Evolutionary conservation across 2,113 vertebrate species (phyloP), one percentile per base, ranked within the genome.

Genomic region (Brachirus orientalis): DNA sequence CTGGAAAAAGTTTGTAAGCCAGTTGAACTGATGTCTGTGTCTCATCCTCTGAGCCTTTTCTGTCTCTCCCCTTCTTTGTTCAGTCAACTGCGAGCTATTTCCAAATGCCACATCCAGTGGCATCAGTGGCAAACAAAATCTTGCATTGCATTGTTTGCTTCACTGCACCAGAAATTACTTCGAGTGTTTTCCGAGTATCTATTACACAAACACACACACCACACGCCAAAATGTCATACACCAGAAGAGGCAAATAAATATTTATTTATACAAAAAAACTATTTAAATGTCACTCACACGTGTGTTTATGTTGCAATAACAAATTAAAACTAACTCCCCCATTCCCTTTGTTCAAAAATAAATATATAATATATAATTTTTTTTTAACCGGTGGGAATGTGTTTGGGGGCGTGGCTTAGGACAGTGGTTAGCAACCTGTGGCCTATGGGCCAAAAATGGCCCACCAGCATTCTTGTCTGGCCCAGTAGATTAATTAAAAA

Each of bases 51-150:
- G 53, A 53, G 46, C 77, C 54, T 62, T 82, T 51, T 20, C 53
- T 76, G 45, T 70, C 55, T 41, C 55, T 41, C 50, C 59, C 72
- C 52, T 38, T 73, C 80, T 80, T 85, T 86, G 80, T 85, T 77
- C 78, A 79, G 46, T 84, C 73, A 70, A 53, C 79, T 80, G 76
- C 71, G 79, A 80, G 65, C 73, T 62, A 46, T 80, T 77, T 86
- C 53, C 47, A 87, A 85, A 83, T 80, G 73, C 65, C 84, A 86
- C 84, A 86, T 50, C 80, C 73, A 82, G 46, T 40, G 69, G 75
- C 64, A 55, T 85, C 72, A 79, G 35, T 66, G 35, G 79, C 59
- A 80, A 63, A 52, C 45, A 16, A 76, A 86, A 75, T 70, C 63
- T 74, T 63, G 60, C 69, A 75, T 61, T n/a, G 67, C 64, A 75